These are phyloP conservation scores for Invenusta paracnida DNA, from an alignment of 2,888 invertebrate genomes.

Conservation along the genomic window DNA sequence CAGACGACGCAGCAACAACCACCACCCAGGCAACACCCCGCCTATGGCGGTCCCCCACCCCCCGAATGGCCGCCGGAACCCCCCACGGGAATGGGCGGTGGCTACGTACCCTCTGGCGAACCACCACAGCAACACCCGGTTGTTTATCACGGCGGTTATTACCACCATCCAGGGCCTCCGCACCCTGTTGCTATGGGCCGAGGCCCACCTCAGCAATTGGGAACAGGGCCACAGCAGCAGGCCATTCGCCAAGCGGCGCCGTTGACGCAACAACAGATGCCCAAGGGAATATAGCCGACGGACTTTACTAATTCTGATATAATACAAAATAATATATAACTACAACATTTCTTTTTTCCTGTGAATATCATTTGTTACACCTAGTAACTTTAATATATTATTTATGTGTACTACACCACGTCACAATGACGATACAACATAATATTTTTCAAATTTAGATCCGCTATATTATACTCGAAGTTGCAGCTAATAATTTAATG, in stretches of 20 bases:
- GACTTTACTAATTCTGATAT: too few species aligned
- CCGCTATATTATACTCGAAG: background rate
- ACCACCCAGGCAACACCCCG: background rate
- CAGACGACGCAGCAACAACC: background rate
- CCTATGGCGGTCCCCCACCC: background rate
- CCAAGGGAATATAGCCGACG: too few species aligned
- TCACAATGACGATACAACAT: too few species aligned
- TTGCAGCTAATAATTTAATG: too few species aligned
- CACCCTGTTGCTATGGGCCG: background rate
- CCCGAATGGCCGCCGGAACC: conserved; percentile 5
- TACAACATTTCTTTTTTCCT: background rate
- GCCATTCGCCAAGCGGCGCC: background rate
- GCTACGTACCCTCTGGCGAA: background rate
- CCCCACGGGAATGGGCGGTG: background rate
- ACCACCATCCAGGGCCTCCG: background rate
- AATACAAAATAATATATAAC: too few species aligned
- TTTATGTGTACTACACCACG: too few species aligned
- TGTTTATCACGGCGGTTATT: background rate
- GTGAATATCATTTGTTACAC: background rate
- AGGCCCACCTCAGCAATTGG: background rate
- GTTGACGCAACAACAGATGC: background rate
- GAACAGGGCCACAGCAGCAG: background rate
- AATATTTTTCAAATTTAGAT: background rate
- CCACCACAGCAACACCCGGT: background rate
- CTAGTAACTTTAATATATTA: too few species aligned